Conservation (phyloP, 2,888 invertebrate genomes). For the Oegoconia quadripuncta region DNA sequence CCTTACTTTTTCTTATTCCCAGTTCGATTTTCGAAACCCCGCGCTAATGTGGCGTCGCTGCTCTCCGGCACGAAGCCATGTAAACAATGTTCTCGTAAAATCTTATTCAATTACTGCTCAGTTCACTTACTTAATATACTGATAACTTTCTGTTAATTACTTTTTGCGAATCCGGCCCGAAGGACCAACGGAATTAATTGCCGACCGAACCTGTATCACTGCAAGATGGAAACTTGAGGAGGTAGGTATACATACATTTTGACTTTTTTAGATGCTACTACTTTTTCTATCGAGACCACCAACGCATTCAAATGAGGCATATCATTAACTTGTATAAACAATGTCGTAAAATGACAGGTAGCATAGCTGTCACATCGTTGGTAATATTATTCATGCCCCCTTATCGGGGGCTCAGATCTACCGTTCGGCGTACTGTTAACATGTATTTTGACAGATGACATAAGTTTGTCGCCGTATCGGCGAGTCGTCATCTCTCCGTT, state of each 20-base stretch:
- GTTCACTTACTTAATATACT: conserved; percentile 49
- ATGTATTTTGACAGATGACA: conserved; percentile 79
- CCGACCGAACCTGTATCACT: neutral
- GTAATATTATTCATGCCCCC: conserved; percentile 55
- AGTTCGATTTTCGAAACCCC: conserved; percentile 68
- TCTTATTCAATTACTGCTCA: conserved; percentile 64
- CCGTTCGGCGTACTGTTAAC: conserved; percentile 64
- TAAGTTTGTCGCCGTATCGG: conserved; percentile 72
- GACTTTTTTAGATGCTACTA: conserved; percentile 13
- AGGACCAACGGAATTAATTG: conserved; percentile 12
- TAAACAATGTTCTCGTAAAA: conserved; percentile 77
- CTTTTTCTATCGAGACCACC: conserved; percentile 63
- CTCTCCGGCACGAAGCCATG: conserved; percentile 65
- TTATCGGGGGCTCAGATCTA: conserved; percentile 50
- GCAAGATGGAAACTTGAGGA: neutral
- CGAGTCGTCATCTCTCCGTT: conserved; percentile 62
- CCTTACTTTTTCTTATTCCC: conserved; percentile 67
- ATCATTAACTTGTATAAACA: conserved; percentile 71
- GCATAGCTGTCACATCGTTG: conserved; percentile 57
- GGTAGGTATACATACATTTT: neutral
- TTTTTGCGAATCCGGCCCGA: conserved; percentile 21
- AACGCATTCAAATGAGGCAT: conserved; percentile 69
- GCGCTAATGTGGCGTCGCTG: conserved; percentile 69
- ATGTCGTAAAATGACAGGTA: conserved; percentile 73
- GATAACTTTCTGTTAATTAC: conserved; percentile 56